Evolutionary conservation across 2,113 vertebrate species (phyloP).

Genomic region (Dromas ardeola): DNA sequence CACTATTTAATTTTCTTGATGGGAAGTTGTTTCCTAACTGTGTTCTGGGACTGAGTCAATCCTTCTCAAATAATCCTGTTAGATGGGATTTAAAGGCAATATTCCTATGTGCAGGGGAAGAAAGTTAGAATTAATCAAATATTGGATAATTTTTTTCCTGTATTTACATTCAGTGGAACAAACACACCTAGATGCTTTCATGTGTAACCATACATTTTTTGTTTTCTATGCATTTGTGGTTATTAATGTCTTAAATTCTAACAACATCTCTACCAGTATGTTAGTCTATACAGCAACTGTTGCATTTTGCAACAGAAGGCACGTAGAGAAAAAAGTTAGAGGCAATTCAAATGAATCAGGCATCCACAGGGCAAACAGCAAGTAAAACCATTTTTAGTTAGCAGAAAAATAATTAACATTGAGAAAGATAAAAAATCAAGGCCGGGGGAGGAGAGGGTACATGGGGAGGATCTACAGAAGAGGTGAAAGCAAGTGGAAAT

Average conservation of each 20-base stretch:
- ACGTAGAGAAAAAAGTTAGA: background rate
- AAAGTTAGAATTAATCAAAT: background rate
- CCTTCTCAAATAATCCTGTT: background rate
- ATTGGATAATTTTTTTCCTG: background rate
- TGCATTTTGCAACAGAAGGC: background rate
- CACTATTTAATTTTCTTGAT: background rate
- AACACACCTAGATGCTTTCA: background rate
- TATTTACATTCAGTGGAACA: background rate
- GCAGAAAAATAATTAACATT: background rate
- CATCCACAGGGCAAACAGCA: background rate
- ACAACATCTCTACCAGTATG: background rate
- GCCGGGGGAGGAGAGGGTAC: rapidly evolving
- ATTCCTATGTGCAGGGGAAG: background rate
- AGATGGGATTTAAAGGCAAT: background rate
- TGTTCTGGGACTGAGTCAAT: background rate
- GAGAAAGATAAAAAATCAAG: background rate
- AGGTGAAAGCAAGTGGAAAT: background rate
- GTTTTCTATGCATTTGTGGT: background rate
- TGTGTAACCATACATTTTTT: background rate
- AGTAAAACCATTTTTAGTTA: background rate
- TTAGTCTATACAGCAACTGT: background rate
- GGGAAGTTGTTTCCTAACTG: background rate
- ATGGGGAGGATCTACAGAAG: background rate
- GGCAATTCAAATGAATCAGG: background rate
- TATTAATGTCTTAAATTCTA: background rate